Percentiles rank a stretch among this genome's conserved stretches.
These are phyloP conservation scores for Plectus sambesii DNA, from an alignment of 1,140 invertebrate species.

Conservation along the genomic window DNA sequence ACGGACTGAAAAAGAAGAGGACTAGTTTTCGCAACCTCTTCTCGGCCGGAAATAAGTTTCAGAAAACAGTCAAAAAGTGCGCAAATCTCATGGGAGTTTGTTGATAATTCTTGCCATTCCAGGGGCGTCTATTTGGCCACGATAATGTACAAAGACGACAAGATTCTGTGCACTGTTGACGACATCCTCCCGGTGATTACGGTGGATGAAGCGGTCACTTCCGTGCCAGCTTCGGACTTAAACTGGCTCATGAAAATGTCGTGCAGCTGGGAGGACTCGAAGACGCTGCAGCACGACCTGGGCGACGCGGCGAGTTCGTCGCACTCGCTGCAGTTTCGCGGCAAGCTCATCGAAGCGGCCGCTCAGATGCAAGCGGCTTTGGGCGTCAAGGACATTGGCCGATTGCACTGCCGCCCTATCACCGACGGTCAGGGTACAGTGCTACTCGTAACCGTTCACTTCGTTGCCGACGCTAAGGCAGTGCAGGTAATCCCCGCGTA, in stretches of 20 bases:
- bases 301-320: constrained; percentile 72
- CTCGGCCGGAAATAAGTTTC: constrained; percentile 82
- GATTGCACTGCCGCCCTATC: constrained; percentile 77
- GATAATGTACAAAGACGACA: constrained; percentile 82
- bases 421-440: constrained; percentile 73
- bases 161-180: constrained; percentile 84
- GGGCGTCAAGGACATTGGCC: constrained; percentile 76
- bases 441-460: constrained; percentile 66
- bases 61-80: constrained; percentile 61
- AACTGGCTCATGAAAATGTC: constrained; percentile 94
- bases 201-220: constrained; percentile 85
- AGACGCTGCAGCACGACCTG: constrained; percentile 74
- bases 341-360: constrained; percentile 76
- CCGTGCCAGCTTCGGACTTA: constrained; percentile 76
- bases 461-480: constrained; percentile 22
- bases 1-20: constrained; percentile 54
- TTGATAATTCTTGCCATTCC: constrained; percentile 19
- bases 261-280: constrained; percentile 89
- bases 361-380: constrained; percentile 81
- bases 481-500: constrained; percentile 54
- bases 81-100: neutral
- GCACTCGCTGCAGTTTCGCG: constrained; percentile 71
- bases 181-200: constrained; percentile 89
- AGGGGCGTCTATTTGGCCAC: constrained; percentile 83
- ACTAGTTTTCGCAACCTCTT: constrained; percentile 87